phyloP scores from a whole-genome alignment of 2,797 vertebrate genomes.

The Alcedo atthis region DNA sequence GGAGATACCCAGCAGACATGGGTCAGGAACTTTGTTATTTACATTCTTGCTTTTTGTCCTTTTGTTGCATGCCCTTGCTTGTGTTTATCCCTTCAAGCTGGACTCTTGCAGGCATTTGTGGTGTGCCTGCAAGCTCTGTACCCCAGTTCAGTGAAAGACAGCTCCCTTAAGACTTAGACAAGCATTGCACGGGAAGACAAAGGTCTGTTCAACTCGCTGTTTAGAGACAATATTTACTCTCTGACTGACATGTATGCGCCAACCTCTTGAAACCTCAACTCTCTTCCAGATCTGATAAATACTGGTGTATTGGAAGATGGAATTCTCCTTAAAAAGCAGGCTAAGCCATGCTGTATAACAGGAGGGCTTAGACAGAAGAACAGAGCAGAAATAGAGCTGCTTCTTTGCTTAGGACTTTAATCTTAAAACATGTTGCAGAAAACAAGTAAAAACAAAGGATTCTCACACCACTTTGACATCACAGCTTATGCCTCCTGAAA shows the following conservation, averaged over 20 bases:
- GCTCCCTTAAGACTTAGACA: conserved; percentile 33
- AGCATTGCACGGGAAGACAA: conserved; percentile 1
- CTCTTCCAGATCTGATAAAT: not conserved
- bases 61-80: not conserved
- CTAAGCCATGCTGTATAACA: not conserved
- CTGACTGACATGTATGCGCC: conserved; percentile 20
- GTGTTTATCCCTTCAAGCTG: conserved; percentile 12
- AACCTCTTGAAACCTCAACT: not conserved
- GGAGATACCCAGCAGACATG: not conserved
- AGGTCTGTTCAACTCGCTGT: conserved; percentile 24
- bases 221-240: not conserved
- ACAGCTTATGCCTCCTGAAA: not conserved
- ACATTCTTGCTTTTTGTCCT: not conserved
- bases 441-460: not conserved
- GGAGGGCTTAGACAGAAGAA: not conserved
- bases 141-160: not conserved
- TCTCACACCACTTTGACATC: not conserved
- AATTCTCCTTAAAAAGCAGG: conserved; percentile 7
- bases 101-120: conserved; percentile 20
- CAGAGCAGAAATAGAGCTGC: not conserved
- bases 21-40: not conserved
- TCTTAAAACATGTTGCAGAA: not conserved
- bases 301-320: not conserved
- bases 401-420: not conserved
- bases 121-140: conserved; percentile 23